Conservation (phyloP, 2,113 vertebrate species). For the Vulpes vulpes region DNA sequence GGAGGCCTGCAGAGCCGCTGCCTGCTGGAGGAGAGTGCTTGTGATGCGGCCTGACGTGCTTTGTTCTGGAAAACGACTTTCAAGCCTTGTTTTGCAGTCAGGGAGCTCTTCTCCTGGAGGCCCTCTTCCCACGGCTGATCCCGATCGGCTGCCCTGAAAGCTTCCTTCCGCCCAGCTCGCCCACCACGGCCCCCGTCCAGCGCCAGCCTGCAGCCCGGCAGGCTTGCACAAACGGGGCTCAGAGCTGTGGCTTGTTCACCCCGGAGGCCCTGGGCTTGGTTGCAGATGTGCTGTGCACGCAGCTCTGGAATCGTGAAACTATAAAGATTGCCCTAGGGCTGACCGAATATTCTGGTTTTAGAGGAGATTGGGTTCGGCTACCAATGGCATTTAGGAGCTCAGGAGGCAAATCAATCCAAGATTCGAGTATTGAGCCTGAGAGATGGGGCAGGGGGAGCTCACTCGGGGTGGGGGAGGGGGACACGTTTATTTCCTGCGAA, state of each 20-base stretch:
- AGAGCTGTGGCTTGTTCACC: not conserved
- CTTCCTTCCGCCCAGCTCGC: not conserved
- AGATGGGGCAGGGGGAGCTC: rapidly evolving
- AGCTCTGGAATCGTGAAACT: not conserved
- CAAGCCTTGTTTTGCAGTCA: not conserved
- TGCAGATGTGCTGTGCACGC: rapidly evolving
- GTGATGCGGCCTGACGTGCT: not conserved
- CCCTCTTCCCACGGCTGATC: not conserved
- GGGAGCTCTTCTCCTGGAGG: rapidly evolving
- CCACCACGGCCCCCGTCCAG: no score
- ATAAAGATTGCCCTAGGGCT: not conserved
- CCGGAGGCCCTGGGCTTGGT: not conserved
- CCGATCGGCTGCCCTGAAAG: rapidly evolving
- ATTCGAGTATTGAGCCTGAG: not conserved
- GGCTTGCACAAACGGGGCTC: rapidly evolving
- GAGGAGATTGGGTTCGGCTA: not conserved
- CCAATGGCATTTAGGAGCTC: rapidly evolving
- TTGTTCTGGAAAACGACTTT: not conserved
- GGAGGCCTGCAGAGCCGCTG: not conserved
- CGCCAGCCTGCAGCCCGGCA: no score
- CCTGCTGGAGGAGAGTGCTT: not conserved
- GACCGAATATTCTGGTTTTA: not conserved
- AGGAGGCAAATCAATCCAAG: not conserved
- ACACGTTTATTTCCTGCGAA: rapidly evolving
- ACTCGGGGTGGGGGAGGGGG: rapidly evolving